These are phyloP conservation scores for Neuroscelio doddi DNA, from an alignment of 2,888 invertebrate species.

Conservation along the genomic window DNA sequence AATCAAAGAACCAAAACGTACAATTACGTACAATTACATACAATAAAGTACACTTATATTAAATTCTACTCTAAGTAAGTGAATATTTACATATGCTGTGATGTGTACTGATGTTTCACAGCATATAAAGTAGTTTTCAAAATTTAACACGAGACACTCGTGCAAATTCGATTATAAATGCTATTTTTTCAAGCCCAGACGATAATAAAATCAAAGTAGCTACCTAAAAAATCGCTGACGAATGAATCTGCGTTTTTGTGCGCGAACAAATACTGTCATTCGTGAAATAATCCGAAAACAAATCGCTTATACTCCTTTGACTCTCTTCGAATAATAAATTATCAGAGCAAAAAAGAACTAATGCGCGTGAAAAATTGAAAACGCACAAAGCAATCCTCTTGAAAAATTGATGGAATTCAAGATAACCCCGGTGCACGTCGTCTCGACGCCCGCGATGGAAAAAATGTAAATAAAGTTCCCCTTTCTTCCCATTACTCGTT, in stretches of 20 bases:
- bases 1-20: too few species aligned
- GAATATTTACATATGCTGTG: too few species aligned
- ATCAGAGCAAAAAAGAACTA: slow-evolving; percentile 39
- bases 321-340: slow-evolving; percentile 43
- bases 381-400: slow-evolving; percentile 43
- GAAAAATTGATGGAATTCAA: slow-evolving; percentile 48
- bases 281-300: slow-evolving; percentile 46
- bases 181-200: slow-evolving; percentile 17
- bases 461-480: slow-evolving; percentile 38
- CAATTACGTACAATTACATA: too few species aligned
- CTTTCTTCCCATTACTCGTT: slow-evolving; percentile 9
- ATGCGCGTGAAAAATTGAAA: slow-evolving; percentile 47
- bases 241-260: slow-evolving; percentile 47
- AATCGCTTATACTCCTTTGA: slow-evolving; percentile 43
- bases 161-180: slow-evolving; percentile 32
- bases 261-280: slow-evolving; percentile 44
- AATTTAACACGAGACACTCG: too few species aligned
- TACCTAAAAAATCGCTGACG: slow-evolving; percentile 42
- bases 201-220: slow-evolving; percentile 39
- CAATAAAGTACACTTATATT: too few species aligned
- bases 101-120: too few species aligned
- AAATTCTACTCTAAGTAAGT: too few species aligned
- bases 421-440: slow-evolving; percentile 32
- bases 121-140: too few species aligned
- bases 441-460: slow-evolving; percentile 21